These are phyloP conservation scores for Drosophila yooni DNA, from an alignment of 2,888 invertebrate genomes.

Conservation along the genomic window DNA sequence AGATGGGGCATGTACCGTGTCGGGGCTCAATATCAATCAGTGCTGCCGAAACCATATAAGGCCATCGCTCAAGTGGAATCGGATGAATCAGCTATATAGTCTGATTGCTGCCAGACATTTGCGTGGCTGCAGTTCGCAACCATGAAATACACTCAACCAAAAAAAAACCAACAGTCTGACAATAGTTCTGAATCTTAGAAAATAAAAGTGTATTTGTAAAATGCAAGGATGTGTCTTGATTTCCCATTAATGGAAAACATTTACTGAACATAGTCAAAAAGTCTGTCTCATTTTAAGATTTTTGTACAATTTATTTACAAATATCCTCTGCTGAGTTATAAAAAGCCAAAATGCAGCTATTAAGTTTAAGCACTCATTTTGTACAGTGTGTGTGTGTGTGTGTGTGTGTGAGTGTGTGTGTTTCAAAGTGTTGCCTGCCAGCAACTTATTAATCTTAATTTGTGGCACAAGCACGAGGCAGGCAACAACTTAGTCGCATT, in stretches of 20 bases:
- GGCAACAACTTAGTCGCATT: constrained; percentile 57
- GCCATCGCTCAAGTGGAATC: constrained; percentile 18
- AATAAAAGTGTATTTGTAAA: not conserved
- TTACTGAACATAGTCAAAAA: not conserved
- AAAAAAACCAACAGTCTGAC: not conserved
- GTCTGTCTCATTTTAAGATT: not conserved
- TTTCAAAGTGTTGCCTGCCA: constrained; percentile 35
- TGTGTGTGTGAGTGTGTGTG: not conserved
- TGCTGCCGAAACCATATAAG: constrained; percentile 36
- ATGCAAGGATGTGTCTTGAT: not conserved
- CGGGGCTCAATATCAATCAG: constrained; percentile 37
- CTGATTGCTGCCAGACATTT: constrained; percentile 48
- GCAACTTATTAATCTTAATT: constrained; percentile 47
- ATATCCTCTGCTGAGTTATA: not conserved
- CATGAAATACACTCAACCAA: not conserved
- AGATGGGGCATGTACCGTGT: not conserved
- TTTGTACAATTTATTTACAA: not conserved
- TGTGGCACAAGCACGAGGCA: constrained; percentile 27
- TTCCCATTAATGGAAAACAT: not conserved
- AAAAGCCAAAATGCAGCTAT: not conserved
- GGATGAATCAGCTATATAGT: constrained; percentile 45
- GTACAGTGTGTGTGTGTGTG: not conserved
- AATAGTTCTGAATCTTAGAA: not conserved
- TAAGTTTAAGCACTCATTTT: not conserved
- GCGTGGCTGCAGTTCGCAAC: constrained; percentile 29